These are phyloP conservation scores for Drosophila subquinaria DNA, from an alignment of 2,888 invertebrate genomes.

Conservation along the genomic window DNA sequence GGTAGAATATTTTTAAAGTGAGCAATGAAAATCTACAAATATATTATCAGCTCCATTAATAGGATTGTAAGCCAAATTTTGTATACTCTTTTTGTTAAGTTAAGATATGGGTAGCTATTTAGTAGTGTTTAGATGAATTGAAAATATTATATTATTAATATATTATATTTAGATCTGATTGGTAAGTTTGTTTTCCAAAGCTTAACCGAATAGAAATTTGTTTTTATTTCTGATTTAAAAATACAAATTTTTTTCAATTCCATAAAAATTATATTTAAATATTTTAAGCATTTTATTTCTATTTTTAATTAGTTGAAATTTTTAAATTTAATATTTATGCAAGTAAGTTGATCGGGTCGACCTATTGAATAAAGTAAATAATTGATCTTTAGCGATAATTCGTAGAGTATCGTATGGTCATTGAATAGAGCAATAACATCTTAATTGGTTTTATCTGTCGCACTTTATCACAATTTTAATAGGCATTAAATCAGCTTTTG, in stretches of 20 bases:
- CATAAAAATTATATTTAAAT: too few relatives aligned
- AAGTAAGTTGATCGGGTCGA: not conserved
- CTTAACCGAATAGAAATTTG: too few relatives aligned
- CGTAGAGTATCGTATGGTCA: not conserved
- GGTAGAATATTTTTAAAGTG: not conserved
- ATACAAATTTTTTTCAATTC: too few relatives aligned
- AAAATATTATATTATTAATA: too few relatives aligned
- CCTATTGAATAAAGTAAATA: not conserved
- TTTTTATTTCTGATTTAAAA: too few relatives aligned
- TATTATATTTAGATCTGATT: too few relatives aligned
- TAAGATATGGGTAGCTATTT: too few relatives aligned
- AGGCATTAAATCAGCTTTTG: slow-evolving; percentile 66
- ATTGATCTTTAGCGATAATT: not conserved
- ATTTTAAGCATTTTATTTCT: too few relatives aligned
- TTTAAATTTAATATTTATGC: not conserved
- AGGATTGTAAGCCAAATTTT: not conserved
- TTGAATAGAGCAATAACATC: slow-evolving; percentile 1
- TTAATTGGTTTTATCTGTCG: slow-evolving; percentile 16
- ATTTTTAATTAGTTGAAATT: not conserved
- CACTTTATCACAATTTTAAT: slow-evolving; percentile 29
- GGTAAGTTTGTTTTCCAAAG: too few relatives aligned
- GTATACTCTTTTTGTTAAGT: not conserved
- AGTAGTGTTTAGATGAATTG: too few relatives aligned
- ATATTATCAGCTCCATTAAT: not conserved
- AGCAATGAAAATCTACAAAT: not conserved